Evolutionary conservation across 2,113 vertebrate species (phyloP), one percentile per base, ranked within the genome.

Genomic region (Eidolon helvum): DNA sequence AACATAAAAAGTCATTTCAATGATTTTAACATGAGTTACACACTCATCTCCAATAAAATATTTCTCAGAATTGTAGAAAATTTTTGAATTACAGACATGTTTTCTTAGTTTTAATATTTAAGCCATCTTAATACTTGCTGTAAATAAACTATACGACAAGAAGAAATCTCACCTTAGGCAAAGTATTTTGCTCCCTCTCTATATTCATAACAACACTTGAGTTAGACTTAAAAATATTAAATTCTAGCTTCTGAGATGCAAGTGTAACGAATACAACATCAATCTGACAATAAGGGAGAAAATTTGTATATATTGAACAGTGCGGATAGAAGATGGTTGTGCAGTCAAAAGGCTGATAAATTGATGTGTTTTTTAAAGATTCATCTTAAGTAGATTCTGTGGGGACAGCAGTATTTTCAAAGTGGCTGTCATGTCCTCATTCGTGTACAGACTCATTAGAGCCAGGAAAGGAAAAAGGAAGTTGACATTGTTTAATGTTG

Each of bases 61-160:
- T 53, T 75, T 87, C 92, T 88, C 21, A 75, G 72, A 96, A 93
- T 77, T 57, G 16, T 55, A 69, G 38, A 94, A 96, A 88, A 93
- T 91, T 59, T 65, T 15, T 69, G 22, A 72, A 86, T 50, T 57
- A 38, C 28, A 80, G 8, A 19, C 22, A n/a, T 65, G 30, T 74
- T 74, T 90, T 19, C 48, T 80, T 65, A 61, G 59, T 87, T 89
- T 90, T 68, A 50, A n/a, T 68, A 84, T 19, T 59, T 35, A 77
- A 95, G 69, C 26, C 45, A 77, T 63, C 72, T 91, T 87, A 55
- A 83, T 65, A 48, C 12, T 92, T 74, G 24, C 40, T 38, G 9
- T 92, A 68, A 94, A 79, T 83, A 78, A 83, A 65, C 24, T 69
- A 16, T 9, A 50, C 82, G 30, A 59, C 22, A 77, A 59, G 48